Evolutionary conservation across 2,113 vertebrate species (phyloP).

Genomic region (Etheostoma cragini): DNA sequence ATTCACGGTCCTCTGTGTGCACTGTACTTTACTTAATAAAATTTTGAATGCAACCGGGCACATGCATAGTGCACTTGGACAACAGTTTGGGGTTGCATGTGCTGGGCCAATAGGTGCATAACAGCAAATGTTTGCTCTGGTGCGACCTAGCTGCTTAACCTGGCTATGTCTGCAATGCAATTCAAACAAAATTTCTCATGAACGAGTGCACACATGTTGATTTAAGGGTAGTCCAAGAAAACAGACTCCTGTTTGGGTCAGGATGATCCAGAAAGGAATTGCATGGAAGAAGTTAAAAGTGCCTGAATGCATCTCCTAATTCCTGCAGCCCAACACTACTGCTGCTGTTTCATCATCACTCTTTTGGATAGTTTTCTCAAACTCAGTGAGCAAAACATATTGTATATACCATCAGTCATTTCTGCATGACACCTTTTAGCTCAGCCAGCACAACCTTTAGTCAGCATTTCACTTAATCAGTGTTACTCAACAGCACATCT

Average conservation of each 20-base stretch:
- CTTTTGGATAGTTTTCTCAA: slow-evolving; percentile 24
- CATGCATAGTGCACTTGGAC: neutral
- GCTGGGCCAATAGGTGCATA: neutral
- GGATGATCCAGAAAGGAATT: slow-evolving; percentile 36
- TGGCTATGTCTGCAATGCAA: neutral
- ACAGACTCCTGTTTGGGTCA: slow-evolving; percentile 23
- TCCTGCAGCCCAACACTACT: neutral
- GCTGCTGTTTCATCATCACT: slow-evolving; percentile 56
- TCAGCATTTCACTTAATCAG: slow-evolving; percentile 1
- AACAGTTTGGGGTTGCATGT: neutral
- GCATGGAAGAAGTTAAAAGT: slow-evolving; percentile 27
- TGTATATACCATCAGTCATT: slow-evolving; percentile 44
- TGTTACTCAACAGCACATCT: neutral
- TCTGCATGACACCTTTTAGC: slow-evolving; percentile 23
- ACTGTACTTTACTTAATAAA: neutral
- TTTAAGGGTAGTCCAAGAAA: slow-evolving; percentile 8
- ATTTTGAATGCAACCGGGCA: neutral
- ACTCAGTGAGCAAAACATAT: slow-evolving; percentile 13
- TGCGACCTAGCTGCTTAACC: neutral
- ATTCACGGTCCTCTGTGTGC: neutral
- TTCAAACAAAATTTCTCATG: neutral
- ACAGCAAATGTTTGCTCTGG: neutral
- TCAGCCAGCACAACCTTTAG: slow-evolving; percentile 5
- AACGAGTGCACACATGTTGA: slow-evolving; percentile 2
- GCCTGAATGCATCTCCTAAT: slow-evolving; percentile 1